phyloP scores from a whole-genome alignment of 2,113 vertebrate species.

The Hippoglossus stenolepis region DNA sequence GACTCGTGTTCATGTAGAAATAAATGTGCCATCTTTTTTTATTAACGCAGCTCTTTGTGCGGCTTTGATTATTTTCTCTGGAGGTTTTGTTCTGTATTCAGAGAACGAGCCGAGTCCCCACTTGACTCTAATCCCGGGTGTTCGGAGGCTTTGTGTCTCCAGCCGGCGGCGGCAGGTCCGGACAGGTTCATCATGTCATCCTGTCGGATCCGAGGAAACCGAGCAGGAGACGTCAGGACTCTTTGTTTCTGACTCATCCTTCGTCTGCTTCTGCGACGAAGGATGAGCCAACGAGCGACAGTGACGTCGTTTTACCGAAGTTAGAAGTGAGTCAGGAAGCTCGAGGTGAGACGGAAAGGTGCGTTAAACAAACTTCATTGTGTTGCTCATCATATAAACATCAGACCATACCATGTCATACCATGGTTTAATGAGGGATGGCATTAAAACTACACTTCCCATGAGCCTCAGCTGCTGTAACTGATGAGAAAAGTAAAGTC shows the following conservation, averaged over 20 bases:
- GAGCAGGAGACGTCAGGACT: neutral
- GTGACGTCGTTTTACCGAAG: constrained; percentile 30
- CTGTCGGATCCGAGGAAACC: neutral
- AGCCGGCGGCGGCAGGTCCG: neutral
- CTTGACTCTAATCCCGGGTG: neutral
- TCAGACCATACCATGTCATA: no score
- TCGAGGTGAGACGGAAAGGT: no score
- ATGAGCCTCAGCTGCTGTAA: no score
- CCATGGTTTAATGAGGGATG: no score
- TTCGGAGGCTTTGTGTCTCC: neutral
- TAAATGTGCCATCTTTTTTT: no score
- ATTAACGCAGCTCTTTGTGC: no score
- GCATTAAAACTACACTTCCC: no score
- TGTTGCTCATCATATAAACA: no score
- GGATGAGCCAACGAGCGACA: constrained; percentile 17
- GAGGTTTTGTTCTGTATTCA: neutral
- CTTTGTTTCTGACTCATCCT: constrained; percentile 41
- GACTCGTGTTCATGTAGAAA: no score
- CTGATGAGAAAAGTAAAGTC: no score
- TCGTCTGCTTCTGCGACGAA: constrained; percentile 23
- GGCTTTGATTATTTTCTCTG: neutral
- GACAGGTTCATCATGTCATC: neutral
- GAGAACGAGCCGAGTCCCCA: neutral
- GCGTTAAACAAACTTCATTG: no score
- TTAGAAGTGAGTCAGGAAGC: neutral